A percentile compares a stretch with the other conserved stretches of the same genome.
Evolutionary conservation across 2,797 vertebrate genomes (phyloP).

Genomic region (Clangula hyemalis): DNA sequence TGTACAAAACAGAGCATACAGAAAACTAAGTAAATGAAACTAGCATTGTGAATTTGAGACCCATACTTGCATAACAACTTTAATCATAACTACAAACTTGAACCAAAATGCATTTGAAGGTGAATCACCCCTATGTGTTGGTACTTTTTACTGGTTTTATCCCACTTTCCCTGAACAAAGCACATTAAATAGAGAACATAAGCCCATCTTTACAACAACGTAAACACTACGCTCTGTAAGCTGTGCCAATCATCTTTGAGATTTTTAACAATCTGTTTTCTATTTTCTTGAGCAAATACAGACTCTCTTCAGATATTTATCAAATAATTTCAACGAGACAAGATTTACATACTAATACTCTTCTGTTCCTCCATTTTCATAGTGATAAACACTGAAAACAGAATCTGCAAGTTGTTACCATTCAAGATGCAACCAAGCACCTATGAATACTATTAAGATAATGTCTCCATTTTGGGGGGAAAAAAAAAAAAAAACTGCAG

Average conservation of each 20-base stretch:
- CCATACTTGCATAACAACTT: background rate
- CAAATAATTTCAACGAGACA: slow-evolving; percentile 65
- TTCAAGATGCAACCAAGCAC: slow-evolving; percentile 27
- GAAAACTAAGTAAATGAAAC: background rate
- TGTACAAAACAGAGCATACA: background rate
- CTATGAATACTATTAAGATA: slow-evolving; percentile 60
- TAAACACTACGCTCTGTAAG: slow-evolving; percentile 46
- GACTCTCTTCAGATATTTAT: slow-evolving; percentile 72
- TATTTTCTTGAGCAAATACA: slow-evolving; percentile 74
- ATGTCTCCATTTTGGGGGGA: background rate
- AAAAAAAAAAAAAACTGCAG: background rate
- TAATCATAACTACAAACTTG: background rate
- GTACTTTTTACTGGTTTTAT: slow-evolving; percentile 2
- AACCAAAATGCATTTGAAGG: background rate
- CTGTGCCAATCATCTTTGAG: slow-evolving; percentile 52
- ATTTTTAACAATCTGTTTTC: slow-evolving; percentile 60
- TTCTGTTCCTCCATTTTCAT: background rate
- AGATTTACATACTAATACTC: slow-evolving; percentile 70
- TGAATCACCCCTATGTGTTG: background rate
- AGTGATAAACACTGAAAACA: slow-evolving; percentile 21
- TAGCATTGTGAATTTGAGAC: background rate
- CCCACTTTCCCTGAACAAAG: background rate
- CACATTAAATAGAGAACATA: slow-evolving; percentile 33
- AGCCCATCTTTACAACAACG: slow-evolving; percentile 41
- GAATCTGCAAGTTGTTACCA: slow-evolving; percentile 24